Evolutionary conservation across 1,140 invertebrate species (phyloP).

Genomic region (Leptonema lineaticorne): DNA sequence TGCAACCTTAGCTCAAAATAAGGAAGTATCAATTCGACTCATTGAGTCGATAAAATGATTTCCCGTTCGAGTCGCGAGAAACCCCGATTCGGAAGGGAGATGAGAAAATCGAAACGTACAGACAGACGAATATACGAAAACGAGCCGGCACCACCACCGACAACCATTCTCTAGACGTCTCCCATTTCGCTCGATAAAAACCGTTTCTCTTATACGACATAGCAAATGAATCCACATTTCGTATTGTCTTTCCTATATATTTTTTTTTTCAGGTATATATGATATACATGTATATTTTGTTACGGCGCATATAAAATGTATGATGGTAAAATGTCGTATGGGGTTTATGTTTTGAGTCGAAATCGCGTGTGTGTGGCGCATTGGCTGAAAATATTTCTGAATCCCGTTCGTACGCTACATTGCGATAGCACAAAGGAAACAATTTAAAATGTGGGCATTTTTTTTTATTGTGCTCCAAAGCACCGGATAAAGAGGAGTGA

Average conservation of each 20-base stretch:
- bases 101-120: not conserved
- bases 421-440: constrained; percentile 9
- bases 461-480: constrained; percentile 8
- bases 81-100: not conserved
- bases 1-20: constrained; percentile 26
- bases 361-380: no score
- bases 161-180: constrained; percentile 35
- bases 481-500: constrained; percentile 12
- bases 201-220: no score
- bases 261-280: no score
- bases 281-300: no score
- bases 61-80: constrained; percentile 24
- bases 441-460: constrained; percentile 14
- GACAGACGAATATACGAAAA: no score
- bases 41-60: constrained; percentile 43
- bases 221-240: no score
- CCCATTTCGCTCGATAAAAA: constrained; percentile 21
- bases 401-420: not conserved
- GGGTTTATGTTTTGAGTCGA: no score
- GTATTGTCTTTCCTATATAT: no score
- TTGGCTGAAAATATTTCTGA: no score
- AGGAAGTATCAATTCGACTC: constrained; percentile 42
- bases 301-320: no score
- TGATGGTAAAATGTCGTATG: no score
- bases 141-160: no score